Base-by-base conservation (phyloP, 2,888 invertebrate species). In the Lypha dubia region DNA sequence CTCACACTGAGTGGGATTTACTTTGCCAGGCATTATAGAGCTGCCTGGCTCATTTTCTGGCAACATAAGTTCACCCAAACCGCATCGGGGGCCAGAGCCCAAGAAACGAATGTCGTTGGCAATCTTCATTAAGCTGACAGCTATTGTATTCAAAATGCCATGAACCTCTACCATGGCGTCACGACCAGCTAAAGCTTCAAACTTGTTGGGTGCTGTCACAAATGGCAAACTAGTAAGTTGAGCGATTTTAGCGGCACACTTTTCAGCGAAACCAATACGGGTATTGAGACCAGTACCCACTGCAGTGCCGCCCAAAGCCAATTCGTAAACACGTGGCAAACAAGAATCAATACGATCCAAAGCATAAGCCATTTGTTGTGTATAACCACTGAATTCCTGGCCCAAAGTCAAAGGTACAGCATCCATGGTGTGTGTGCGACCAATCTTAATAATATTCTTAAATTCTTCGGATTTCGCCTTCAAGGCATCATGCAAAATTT, bases 1-100 rank as follows among this genome's bases (percentile, higher is more conserved):
- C 92, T 99, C 99, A 93, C 99, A 99, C 91, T 99, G 99, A 0
- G 99, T 99, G 7, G 99, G 99, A 93, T 99, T 99, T 74, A 99
- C 98, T 93, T 99, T 99, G 94, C 97, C 99, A 24, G 99, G 99
- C 99, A 99, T 99, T 87, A 99, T 99, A n/a, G 98, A 98, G 89
- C 98, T 98, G 2, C 99, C 99, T 0, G 99, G 99, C 91, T 99
- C 99, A 92, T 99, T 99, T 93, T 99, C 99, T 0, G 99, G 99
- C 88, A 99, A 94, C 84, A 94, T 94, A 0, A 99, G 93, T 93
- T 99, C 99, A 1, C 97, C 99, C 6, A 99, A 94, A 0, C 99
- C 99, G 91, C 98, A 99, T 56, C 99, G 94, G 0, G 99, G 99
- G 0, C 99, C 99, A 0, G 99, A 99, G 0, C 97, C 99, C 86